phyloP scores from a whole-genome alignment of 2,888 invertebrate genomes.

The Diogma glabrata region DNA sequence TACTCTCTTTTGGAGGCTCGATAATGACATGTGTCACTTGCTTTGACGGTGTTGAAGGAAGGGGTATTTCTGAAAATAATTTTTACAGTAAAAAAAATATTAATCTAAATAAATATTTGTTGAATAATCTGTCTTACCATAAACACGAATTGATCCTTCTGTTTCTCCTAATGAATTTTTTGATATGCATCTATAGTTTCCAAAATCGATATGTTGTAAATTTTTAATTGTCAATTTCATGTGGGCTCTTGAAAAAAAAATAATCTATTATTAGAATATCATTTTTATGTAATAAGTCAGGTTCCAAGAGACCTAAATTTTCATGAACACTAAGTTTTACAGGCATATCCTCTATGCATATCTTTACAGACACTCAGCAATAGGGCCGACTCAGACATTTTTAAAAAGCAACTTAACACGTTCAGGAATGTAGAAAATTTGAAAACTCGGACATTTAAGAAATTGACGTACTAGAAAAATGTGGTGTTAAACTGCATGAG shows the following conservation, averaged over 20 bases:
- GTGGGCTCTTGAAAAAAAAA: constrained; percentile 70
- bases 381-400: no score
- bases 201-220: constrained; percentile 73
- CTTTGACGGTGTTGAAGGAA: constrained; percentile 75
- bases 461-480: no score
- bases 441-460: no score
- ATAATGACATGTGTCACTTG: constrained; percentile 41
- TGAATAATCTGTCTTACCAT: constrained; percentile 59
- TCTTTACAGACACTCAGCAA: no score
- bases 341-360: no score
- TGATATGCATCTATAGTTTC: constrained; percentile 84
- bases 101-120: constrained; percentile 19
- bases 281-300: no score
- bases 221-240: constrained; percentile 82
- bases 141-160: constrained; percentile 82
- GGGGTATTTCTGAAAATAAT: constrained; percentile 64
- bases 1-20: constrained; percentile 37
- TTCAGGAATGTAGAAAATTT: no score
- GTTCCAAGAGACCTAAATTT: no score
- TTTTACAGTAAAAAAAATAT: constrained; percentile 13
- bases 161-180: constrained; percentile 90
- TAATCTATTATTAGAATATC: no score
- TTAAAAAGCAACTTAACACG: no score
- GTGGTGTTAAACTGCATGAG: no score
- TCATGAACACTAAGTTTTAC: no score